Conservation (phyloP, 2,888 invertebrate species). For the Cataglyphis livida region DNA sequence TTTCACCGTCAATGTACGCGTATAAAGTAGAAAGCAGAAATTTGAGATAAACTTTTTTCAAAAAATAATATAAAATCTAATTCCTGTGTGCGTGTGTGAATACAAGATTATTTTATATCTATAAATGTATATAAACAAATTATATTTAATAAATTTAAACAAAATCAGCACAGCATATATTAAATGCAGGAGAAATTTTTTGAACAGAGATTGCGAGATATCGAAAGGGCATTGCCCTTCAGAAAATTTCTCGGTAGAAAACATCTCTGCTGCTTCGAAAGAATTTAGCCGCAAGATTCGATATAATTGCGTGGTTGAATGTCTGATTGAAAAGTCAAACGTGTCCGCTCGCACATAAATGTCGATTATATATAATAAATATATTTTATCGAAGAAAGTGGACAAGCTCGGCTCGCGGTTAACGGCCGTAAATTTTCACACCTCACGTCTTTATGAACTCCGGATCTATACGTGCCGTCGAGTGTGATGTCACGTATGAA, state of each 20-base stretch:
- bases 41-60: not conserved
- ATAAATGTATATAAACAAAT: not conserved
- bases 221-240: slow-evolving; percentile 10
- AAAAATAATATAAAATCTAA: not conserved
- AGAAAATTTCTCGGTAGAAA: not conserved
- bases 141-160: no score
- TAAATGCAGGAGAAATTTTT: not conserved
- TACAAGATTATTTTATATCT: not conserved
- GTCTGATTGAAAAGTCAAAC: slow-evolving; percentile 54
- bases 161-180: not conserved
- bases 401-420: slow-evolving; percentile 57
- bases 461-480: slow-evolving; percentile 45
- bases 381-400: slow-evolving; percentile 62
- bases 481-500: slow-evolving; percentile 65
- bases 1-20: not conserved
- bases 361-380: slow-evolving; percentile 57
- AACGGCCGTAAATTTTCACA: slow-evolving; percentile 66
- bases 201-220: not conserved
- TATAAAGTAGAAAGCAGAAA: not conserved
- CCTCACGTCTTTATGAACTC: slow-evolving; percentile 30
- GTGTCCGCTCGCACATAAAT: slow-evolving; percentile 48
- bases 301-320: slow-evolving; percentile 58
- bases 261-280: slow-evolving; percentile 12
- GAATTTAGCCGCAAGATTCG: slow-evolving; percentile 36
- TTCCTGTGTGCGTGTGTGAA: not conserved